These are phyloP conservation scores for Sinocyclocheilus grahami DNA, from an alignment of 2,113 vertebrate species.

Conservation along the genomic window DNA sequence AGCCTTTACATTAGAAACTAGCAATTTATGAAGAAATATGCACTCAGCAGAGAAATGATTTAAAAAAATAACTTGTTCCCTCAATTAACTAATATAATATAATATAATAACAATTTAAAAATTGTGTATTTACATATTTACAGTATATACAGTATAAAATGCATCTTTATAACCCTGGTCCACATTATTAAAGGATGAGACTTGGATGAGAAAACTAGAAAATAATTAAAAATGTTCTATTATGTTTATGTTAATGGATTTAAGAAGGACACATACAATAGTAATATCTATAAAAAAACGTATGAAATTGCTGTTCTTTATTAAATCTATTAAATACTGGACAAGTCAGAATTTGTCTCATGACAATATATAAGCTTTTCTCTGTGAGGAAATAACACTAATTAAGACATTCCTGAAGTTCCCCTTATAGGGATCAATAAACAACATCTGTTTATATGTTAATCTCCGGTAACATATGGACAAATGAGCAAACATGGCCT, in stretches of 20 bases:
- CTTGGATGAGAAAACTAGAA: neutral
- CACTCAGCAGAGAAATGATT: no score
- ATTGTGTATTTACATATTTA: no score
- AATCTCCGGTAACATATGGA: conserved; percentile 8
- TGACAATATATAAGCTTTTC: neutral
- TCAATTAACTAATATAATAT: no score
- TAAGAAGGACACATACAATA: neutral
- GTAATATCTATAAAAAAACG: neutral
- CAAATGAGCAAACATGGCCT: neutral
- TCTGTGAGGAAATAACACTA: neutral
- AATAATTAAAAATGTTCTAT: neutral
- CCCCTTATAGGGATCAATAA: neutral
- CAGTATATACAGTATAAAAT: no score
- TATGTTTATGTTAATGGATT: neutral
- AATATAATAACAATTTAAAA: no score
- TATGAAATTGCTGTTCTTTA: neutral
- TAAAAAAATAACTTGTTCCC: no score
- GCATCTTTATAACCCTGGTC: no score
- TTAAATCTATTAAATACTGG: neutral
- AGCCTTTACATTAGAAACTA: no score
- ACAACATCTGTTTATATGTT: conserved; percentile 16
- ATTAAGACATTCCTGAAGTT: neutral
- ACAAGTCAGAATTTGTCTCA: neutral
- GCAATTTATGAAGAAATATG: no score
- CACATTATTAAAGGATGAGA: neutral